Conservation (phyloP, 2,888 invertebrate species). For the Sinhomidia bicolor region DNA sequence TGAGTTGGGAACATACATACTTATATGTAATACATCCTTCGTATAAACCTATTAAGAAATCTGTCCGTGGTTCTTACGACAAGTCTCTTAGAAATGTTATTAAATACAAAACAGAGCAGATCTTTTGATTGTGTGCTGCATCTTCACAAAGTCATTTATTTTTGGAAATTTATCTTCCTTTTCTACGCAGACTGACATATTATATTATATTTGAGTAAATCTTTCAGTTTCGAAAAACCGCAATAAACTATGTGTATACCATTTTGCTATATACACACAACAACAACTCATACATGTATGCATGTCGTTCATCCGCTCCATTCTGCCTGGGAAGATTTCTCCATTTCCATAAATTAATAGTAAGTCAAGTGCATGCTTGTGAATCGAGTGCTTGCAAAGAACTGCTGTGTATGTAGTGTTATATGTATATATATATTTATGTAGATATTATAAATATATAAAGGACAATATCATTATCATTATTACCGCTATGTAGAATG, state of each 20-base stretch:
- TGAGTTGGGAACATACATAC: too few relatives aligned
- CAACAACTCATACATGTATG: background rate
- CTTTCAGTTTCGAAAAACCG: slow-evolving; percentile 9
- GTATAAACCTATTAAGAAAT: too few relatives aligned
- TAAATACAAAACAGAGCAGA: too few relatives aligned
- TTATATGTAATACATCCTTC: too few relatives aligned
- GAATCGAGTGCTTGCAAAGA: slow-evolving; percentile 25
- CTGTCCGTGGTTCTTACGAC: too few relatives aligned
- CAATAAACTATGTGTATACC: background rate
- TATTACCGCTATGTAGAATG: background rate
- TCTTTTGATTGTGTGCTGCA: too few relatives aligned
- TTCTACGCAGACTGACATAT: too few relatives aligned
- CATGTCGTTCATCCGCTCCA: background rate
- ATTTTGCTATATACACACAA: background rate
- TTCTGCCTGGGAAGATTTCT: slow-evolving; percentile 2
- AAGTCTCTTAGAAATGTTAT: too few relatives aligned
- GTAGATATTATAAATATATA: too few relatives aligned
- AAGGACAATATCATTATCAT: background rate
- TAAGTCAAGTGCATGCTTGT: slow-evolving; percentile 45
- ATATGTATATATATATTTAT: too few relatives aligned
- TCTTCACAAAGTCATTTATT: too few relatives aligned
- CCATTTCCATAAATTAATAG: slow-evolving; percentile 60
- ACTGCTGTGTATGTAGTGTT: background rate
- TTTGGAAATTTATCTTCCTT: too few relatives aligned
- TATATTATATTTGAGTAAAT: background rate